Evolutionary conservation across 1,140 invertebrate species (phyloP).

Genomic region (Plectrocnemia conspersa): DNA sequence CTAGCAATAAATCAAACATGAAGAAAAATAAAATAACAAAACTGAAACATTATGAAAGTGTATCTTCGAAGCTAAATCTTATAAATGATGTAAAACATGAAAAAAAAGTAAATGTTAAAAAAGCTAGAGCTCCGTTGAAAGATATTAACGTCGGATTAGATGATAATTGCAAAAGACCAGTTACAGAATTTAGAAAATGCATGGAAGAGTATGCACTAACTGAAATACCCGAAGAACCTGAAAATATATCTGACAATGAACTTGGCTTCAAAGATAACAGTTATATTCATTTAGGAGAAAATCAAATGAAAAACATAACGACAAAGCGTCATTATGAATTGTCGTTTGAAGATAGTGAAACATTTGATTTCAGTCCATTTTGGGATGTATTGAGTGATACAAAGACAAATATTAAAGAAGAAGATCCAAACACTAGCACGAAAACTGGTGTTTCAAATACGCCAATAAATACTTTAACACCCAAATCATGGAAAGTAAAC

Average conservation of each 20-base stretch:
- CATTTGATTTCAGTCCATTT: no score
- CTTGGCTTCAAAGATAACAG: no score
- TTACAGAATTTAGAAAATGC: neutral
- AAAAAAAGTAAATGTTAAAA: neutral
- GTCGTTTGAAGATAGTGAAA: no score
- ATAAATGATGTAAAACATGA: neutral
- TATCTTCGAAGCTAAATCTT: no score
- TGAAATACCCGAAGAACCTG: neutral
- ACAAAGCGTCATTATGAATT: conserved; percentile 5
- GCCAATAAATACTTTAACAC: neutral
- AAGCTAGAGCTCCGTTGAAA: neutral
- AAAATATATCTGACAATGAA: no score
- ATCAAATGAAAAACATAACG: neutral
- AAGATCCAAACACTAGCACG: no score
- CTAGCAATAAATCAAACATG: no score
- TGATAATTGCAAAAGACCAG: neutral
- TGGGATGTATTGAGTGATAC: no score
- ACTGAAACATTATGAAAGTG: no score
- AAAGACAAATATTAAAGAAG: no score
- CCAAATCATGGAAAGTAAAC: neutral
- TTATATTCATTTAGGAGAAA: neutral
- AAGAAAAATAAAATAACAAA: no score
- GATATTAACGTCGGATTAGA: neutral
- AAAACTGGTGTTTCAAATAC: no score
- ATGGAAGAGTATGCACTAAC: neutral